Evolutionary conservation across 92 coral and sea anemone species (phyloP).

Genomic region (Phenganax stokvisi): DNA sequence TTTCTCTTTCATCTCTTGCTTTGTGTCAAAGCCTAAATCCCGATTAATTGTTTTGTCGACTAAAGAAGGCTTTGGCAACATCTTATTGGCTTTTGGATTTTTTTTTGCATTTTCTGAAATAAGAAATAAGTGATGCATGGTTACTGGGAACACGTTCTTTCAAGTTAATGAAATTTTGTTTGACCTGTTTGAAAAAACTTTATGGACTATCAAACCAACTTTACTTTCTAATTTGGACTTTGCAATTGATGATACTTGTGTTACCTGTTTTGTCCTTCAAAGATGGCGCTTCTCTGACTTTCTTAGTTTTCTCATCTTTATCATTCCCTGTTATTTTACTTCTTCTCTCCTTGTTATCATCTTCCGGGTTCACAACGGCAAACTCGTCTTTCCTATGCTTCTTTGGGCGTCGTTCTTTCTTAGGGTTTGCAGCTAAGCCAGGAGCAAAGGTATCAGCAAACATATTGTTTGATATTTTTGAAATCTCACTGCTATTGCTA

Average conservation of each 20-base stretch:
- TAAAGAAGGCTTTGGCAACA: not conserved
- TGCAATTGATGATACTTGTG: not conserved
- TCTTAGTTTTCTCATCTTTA: not conserved
- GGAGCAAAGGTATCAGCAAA: slow-evolving; percentile 1
- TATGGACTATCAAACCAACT: not conserved
- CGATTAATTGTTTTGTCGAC: not conserved
- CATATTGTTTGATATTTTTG: slow-evolving; percentile 4
- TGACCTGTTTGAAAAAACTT: too few species aligned
- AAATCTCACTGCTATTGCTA: slow-evolving; percentile 6
- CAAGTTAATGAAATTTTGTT: too few species aligned
- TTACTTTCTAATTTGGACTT: not conserved
- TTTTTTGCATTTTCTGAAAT: not conserved
- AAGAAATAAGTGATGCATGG: not conserved
- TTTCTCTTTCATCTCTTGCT: not conserved
- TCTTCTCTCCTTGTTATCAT: slow-evolving; percentile 3
- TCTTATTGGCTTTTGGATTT: not conserved
- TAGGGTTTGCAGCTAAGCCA: not conserved
- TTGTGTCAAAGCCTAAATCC: slow-evolving; percentile 23
- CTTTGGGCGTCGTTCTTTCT: slow-evolving; percentile 17
- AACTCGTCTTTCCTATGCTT: not conserved
- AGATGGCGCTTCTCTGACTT: slow-evolving; percentile 27
- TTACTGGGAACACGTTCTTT: too few species aligned
- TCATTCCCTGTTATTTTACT: not conserved
- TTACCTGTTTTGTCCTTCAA: slow-evolving; percentile 26
- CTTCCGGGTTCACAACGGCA: slow-evolving; percentile 9